These are phyloP conservation scores for Phoenoteleia sp. DNA, from an alignment of 2,888 invertebrate species.

Conservation along the genomic window DNA sequence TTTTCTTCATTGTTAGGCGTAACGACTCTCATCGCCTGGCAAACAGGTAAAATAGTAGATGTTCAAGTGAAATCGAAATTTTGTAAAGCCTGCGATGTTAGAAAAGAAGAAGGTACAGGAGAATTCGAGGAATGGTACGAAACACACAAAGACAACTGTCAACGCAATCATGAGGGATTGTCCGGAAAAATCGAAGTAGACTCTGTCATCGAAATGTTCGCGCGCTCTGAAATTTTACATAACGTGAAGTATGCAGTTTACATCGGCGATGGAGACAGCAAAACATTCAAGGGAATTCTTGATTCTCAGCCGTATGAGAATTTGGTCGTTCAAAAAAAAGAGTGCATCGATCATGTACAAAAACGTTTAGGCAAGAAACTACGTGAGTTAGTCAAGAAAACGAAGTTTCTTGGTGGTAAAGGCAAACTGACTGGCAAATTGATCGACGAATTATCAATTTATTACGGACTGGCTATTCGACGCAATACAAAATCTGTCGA, in stretches of 20 bases:
- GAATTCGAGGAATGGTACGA: constrained; percentile 29
- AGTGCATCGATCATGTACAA: constrained; percentile 56
- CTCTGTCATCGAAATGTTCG: constrained; percentile 51
- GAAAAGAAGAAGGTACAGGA: constrained; percentile 33
- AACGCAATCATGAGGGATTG: constrained; percentile 58
- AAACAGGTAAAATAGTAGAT: constrained; percentile 55
- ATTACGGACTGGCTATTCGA: constrained; percentile 65
- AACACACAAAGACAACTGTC: constrained; percentile 21
- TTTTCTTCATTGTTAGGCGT: constrained; percentile 17
- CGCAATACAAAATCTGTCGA: constrained; percentile 47
- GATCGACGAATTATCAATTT: no score
- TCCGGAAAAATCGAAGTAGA: constrained; percentile 71
- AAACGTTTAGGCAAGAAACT: constrained; percentile 48
- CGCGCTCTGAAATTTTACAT: constrained; percentile 33
- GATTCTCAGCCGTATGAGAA: constrained; percentile 43
- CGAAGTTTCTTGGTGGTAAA: constrained; percentile 33
- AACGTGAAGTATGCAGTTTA: constrained; percentile 43
- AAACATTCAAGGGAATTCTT: constrained; percentile 48
- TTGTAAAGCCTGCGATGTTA: constrained; percentile 52
- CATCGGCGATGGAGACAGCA: constrained; percentile 37
- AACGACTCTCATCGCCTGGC: constrained; percentile 47
- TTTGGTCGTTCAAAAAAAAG: constrained; percentile 26
- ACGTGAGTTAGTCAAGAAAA: constrained; percentile 32
- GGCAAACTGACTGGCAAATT: constrained; percentile 58
- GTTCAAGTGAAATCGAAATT: constrained; percentile 48